Conservation (phyloP, 2,888 invertebrate species). For the Plebejus melissa region DNA sequence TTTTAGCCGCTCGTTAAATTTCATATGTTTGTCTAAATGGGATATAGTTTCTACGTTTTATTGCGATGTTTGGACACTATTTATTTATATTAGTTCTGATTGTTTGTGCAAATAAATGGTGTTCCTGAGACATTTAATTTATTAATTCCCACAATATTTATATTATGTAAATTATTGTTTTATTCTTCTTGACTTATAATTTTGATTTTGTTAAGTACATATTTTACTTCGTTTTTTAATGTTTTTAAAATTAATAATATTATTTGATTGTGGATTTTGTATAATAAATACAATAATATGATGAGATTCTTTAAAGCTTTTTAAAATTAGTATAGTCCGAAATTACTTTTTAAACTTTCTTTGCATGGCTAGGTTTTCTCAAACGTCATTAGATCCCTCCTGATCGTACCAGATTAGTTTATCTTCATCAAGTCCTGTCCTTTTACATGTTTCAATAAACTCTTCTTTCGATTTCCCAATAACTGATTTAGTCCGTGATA, state of each 20-base stretch:
- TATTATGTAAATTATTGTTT: too few species aligned
- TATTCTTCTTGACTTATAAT: too few species aligned
- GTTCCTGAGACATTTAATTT: neutral
- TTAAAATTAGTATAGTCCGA: too few species aligned
- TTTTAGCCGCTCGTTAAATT: constrained; percentile 40
- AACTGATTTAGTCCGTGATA: neutral
- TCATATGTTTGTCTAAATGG: constrained; percentile 38
- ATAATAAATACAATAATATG: too few species aligned
- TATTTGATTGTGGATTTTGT: too few species aligned
- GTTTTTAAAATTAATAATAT: too few species aligned
- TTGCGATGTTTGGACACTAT: constrained; percentile 1
- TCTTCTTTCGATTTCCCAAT: neutral
- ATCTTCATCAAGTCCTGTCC: neutral
- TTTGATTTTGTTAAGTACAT: too few species aligned
- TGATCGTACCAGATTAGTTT: constrained; percentile 4
- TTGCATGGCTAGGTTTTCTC: neutral
- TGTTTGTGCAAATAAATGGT: neutral
- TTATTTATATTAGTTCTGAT: constrained; percentile 14
- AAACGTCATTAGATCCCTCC: neutral
- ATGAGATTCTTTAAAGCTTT: too few species aligned
- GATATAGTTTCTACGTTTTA: constrained; percentile 33
- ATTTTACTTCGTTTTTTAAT: too few species aligned
- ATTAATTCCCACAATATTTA: neutral
- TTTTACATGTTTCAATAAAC: neutral
- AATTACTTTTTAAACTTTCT: neutral